Percentiles rank a stretch among this genome's conserved stretches.
Conservation (phyloP, 2,797 vertebrate genomes). For the Neostethus bicornis region DNA sequence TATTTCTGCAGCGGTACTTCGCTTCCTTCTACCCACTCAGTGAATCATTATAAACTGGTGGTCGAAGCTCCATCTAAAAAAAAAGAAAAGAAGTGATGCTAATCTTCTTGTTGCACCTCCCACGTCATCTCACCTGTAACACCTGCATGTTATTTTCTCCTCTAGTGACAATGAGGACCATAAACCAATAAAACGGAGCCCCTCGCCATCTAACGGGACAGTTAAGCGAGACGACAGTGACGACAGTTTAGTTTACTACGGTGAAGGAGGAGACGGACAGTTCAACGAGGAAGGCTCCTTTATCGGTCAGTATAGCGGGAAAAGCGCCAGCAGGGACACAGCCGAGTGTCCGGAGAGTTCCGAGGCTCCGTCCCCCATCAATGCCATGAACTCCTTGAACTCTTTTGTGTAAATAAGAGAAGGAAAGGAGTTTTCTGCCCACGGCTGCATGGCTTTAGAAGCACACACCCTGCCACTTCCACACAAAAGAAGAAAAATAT, state of each 20-base stretch:
- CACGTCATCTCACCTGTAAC: constrained; percentile 79
- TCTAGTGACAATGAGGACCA: constrained; percentile 96
- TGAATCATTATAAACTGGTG: constrained; percentile 16
- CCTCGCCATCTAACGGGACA: constrained; percentile 94
- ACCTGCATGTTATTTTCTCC: constrained; percentile 84
- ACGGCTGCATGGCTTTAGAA: constrained; percentile 62
- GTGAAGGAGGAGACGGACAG: constrained; percentile 96
- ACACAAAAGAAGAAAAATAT: constrained; percentile 15
- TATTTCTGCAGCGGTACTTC: neutral
- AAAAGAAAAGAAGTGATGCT: constrained; percentile 61
- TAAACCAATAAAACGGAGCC: constrained; percentile 96
- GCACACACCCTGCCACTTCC: constrained; percentile 33
- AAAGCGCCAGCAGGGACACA: constrained; percentile 89
- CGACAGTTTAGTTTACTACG: constrained; percentile 99
- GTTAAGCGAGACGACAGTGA: constrained; percentile 97
- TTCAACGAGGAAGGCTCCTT: constrained; percentile 99
- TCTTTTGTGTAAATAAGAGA: constrained; percentile 98
- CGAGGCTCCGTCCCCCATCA: constrained; percentile 93
- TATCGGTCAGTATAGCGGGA: constrained; percentile 98
- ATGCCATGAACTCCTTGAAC: constrained; percentile 98
- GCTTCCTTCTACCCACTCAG: constrained; percentile 10
- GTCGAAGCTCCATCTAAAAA: constrained; percentile 74
- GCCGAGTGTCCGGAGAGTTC: constrained; percentile 95
- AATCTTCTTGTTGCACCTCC: constrained; percentile 70
- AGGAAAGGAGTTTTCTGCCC: constrained; percentile 48